Conservation (phyloP, 64 coral and sea anemone genomes). For the Stichodactyla mertensii region DNA sequence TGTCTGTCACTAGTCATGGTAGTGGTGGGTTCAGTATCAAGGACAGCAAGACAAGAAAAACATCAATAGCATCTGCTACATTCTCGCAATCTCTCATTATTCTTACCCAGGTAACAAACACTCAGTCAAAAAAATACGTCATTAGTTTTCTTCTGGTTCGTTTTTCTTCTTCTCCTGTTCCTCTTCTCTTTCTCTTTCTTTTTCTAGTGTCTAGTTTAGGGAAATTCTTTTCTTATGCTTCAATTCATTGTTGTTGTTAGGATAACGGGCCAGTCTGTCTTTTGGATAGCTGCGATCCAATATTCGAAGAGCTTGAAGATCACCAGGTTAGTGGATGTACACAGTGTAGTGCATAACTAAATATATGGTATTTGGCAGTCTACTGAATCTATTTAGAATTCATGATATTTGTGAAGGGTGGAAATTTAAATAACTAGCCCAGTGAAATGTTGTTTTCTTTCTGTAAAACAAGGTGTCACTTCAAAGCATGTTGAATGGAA, state of each 20-base stretch:
- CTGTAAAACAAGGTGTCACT: conserved; percentile 46
- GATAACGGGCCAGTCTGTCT: conserved; percentile 87
- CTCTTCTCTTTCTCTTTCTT: background rate
- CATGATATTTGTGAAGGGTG: too few relatives aligned
- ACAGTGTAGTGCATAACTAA: background rate
- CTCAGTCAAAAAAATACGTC: background rate
- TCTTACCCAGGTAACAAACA: conserved; percentile 65
- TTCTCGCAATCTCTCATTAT: conserved; percentile 84
- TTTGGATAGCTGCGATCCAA: conserved; percentile 85
- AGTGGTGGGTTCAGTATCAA: conserved; percentile 94
- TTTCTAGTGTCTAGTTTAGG: too few relatives aligned
- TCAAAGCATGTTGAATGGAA: conserved; percentile 91
- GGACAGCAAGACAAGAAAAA: conserved; percentile 69
- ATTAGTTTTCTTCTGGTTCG: background rate
- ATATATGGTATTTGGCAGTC: too few relatives aligned
- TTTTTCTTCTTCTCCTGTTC: background rate
- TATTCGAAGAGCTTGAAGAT: conserved; percentile 97
- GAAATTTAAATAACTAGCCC: too few relatives aligned
- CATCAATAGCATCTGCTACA: conserved; percentile 66
- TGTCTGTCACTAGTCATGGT: conserved; percentile 88
- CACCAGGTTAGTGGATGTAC: conserved; percentile 57
- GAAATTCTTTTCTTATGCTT: too few relatives aligned
- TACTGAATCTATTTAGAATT: too few relatives aligned
- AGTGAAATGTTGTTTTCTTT: too few relatives aligned
- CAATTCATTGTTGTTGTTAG: conserved; percentile 14